phyloP scores from a whole-genome alignment of 2,888 invertebrate genomes.

The Ferrisia virgata region DNA sequence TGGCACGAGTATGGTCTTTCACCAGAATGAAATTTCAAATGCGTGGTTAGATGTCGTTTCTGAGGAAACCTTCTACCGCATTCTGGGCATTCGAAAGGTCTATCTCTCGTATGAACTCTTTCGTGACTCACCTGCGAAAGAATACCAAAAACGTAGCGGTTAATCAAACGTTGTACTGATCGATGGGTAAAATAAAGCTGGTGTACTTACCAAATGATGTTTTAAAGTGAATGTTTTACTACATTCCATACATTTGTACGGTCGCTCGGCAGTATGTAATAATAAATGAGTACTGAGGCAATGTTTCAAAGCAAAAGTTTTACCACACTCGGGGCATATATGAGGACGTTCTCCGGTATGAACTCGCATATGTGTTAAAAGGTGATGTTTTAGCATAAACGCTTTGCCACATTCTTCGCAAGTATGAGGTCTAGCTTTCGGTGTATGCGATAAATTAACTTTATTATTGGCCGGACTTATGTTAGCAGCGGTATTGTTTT shows the following conservation, averaged over 20 bases:
- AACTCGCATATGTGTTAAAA: conserved; percentile 74
- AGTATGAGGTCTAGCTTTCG: conserved; percentile 51
- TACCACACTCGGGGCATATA: conserved; percentile 52
- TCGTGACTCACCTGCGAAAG: conserved; percentile 66
- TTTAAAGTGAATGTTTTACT: conserved; percentile 83
- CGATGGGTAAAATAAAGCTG: too few species aligned
- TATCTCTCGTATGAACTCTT: conserved; percentile 75
- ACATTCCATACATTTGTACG: conserved; percentile 79
- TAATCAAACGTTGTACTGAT: neutral
- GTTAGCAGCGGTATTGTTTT: neutral
- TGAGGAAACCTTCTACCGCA: conserved; percentile 78
- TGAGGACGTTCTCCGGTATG: conserved; percentile 60
- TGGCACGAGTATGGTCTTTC: conserved; percentile 81
- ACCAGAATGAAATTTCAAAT: conserved; percentile 82
- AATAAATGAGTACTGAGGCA: conserved; percentile 70
- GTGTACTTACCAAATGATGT: conserved; percentile 64
- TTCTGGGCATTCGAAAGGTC: conserved; percentile 78
- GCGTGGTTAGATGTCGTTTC: conserved; percentile 77
- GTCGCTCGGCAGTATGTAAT: conserved; percentile 75
- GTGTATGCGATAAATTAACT: conserved; percentile 35
- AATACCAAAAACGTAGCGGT: too few species aligned
- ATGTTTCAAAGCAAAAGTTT: conserved; percentile 53
- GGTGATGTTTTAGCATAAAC: conserved; percentile 52
- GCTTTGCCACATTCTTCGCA: conserved; percentile 52
- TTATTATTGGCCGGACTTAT: conserved; percentile 28